Conservation (phyloP, 2,113 vertebrate species). For the Pagrus major region DNA sequence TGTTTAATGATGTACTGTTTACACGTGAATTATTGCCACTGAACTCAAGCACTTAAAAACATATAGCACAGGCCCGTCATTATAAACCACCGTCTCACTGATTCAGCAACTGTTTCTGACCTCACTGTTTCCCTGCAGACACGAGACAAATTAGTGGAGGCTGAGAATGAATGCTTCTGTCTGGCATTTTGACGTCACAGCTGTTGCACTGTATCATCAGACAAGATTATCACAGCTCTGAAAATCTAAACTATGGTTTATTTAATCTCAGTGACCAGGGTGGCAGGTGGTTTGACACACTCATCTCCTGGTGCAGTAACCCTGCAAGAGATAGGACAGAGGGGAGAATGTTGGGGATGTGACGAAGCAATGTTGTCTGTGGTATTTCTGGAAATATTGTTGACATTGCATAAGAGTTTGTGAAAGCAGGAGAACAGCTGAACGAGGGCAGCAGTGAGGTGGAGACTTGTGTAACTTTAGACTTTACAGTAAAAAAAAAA, state of each 20-base stretch:
- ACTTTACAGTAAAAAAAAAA: slow-evolving; percentile 9
- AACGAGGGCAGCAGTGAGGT: slow-evolving; percentile 33
- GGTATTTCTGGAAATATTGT: slow-evolving; percentile 69
- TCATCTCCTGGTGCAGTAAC: slow-evolving; percentile 15
- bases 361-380: slow-evolving; percentile 23
- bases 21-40: slow-evolving; percentile 36
- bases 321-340: slow-evolving; percentile 4
- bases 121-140: slow-evolving; percentile 60
- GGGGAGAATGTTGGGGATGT: slow-evolving; percentile 20
- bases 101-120: slow-evolving; percentile 65
- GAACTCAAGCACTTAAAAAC: slow-evolving; percentile 20
- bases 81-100: slow-evolving; percentile 47
- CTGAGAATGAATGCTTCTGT: slow-evolving; percentile 52
- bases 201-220: slow-evolving; percentile 54
- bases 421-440: slow-evolving; percentile 35
- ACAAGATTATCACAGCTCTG: slow-evolving; percentile 24
- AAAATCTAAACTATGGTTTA: slow-evolving; percentile 25
- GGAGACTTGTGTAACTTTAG: slow-evolving; percentile 24
- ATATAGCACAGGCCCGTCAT: slow-evolving; percentile 40
- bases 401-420: slow-evolving; percentile 55
- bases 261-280: slow-evolving; percentile 30
- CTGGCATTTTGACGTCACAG: slow-evolving; percentile 42
- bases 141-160: slow-evolving; percentile 46
- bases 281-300: slow-evolving; percentile 23
- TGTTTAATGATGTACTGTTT: slow-evolving; percentile 38